These are phyloP conservation scores for Athripsodes cinereus DNA, from an alignment of 2,888 invertebrate genomes.

Conservation along the genomic window DNA sequence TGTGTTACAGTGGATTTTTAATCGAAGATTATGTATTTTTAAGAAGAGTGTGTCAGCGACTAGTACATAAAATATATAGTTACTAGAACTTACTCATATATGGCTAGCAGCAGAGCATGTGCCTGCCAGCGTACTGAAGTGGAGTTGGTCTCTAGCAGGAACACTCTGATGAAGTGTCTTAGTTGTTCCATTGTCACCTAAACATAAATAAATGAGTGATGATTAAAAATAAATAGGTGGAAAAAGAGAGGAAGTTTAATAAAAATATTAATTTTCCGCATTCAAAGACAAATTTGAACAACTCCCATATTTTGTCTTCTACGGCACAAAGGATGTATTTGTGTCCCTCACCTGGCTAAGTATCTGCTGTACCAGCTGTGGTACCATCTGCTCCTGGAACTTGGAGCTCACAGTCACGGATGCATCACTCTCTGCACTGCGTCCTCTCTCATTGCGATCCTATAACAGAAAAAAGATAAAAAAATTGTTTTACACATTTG, in stretches of 20 bases:
- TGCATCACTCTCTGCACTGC: conserved; percentile 45
- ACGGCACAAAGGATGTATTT: not conserved
- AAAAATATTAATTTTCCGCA: too few species aligned
- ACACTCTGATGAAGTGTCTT: conserved; percentile 77
- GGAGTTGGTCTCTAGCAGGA: conserved; percentile 88
- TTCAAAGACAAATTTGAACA: conserved; percentile 1
- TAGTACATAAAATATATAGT: too few species aligned
- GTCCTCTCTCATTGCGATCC: conserved; percentile 44
- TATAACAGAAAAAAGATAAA: conserved; percentile 17
- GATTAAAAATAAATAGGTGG: not conserved
- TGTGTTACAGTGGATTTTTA: too few species aligned
- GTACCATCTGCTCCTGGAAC: conserved; percentile 46
- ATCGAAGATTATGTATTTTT: too few species aligned
- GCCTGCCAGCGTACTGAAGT: conserved; percentile 94
- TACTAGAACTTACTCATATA: conserved; percentile 67
- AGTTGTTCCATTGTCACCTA: conserved; percentile 57
- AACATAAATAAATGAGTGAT: not conserved
- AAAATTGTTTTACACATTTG: too few species aligned
- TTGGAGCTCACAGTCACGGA: conserved; percentile 45
- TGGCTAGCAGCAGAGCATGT: conserved; percentile 76
- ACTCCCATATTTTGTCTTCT: not conserved
- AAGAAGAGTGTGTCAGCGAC: too few species aligned
- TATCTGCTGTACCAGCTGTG: conserved; percentile 44
- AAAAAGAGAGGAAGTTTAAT: not conserved
- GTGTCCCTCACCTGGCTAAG: conserved; percentile 38